These are phyloP conservation scores for Tetragnatha versicolor DNA, from an alignment of 1,140 invertebrate species.

Conservation along the genomic window DNA sequence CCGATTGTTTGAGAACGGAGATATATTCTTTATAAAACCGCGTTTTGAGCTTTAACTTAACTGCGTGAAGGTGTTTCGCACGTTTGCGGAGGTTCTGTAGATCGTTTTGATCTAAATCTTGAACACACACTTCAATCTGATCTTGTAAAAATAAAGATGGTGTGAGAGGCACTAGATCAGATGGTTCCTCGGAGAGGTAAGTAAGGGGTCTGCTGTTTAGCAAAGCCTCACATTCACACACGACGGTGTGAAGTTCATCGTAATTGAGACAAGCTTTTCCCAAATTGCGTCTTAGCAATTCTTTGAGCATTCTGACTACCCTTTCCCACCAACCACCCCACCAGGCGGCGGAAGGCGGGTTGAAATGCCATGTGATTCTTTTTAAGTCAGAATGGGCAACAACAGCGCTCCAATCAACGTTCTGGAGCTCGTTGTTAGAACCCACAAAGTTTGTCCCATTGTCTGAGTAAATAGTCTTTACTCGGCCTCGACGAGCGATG, in stretches of 20 bases:
- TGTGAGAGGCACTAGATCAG: constrained; percentile 60
- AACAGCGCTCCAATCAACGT: background rate
- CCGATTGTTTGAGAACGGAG: background rate
- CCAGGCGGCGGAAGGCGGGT: background rate
- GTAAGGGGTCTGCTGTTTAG: constrained; percentile 63
- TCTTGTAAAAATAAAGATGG: constrained; percentile 49
- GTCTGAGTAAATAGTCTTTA: constrained; percentile 20
- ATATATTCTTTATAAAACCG: background rate
- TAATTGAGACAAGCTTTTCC: constrained; percentile 57
- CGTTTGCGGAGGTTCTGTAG: background rate
- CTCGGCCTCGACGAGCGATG: constrained; percentile 59
- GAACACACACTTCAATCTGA: background rate
- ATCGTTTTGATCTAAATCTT: background rate
- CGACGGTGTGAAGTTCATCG: constrained; percentile 59
- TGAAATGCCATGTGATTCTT: background rate
- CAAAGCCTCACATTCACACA: constrained; percentile 61
- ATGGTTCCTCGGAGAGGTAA: constrained; percentile 60
- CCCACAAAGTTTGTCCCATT: constrained; percentile 35
- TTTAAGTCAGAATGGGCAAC: background rate
- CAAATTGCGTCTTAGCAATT: constrained; percentile 39
- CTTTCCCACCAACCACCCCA: too few species aligned
- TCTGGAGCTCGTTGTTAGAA: background rate
- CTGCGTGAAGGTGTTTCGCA: background rate
- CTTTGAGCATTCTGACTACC: constrained; percentile 3
- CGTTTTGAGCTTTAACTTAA: background rate